Evolutionary conservation across 2,113 vertebrate genomes (phyloP).

Genomic region (Tyto alba): DNA sequence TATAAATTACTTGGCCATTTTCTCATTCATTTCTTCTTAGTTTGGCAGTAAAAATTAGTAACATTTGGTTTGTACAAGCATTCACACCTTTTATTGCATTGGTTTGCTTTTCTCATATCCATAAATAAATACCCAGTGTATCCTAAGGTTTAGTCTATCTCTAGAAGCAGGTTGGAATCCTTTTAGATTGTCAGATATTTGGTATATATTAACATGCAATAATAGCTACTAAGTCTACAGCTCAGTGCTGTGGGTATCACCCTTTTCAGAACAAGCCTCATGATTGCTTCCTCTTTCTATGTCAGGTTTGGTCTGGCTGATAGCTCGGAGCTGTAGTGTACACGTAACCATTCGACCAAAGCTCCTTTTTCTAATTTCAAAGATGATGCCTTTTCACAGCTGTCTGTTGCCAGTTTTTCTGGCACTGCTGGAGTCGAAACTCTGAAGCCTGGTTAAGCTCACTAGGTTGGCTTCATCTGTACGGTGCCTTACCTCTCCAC

Average conservation of each 20-base stretch:
- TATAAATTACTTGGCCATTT: neutral
- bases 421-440: neutral
- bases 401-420: neutral
- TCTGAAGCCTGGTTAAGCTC: neutral
- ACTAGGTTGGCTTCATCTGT: neutral
- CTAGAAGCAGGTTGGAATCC: neutral
- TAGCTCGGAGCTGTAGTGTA: neutral
- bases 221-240: neutral
- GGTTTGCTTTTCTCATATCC: neutral
- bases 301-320: neutral
- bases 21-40: neutral
- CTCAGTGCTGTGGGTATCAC: neutral
- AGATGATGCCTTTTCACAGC: neutral
- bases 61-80: neutral
- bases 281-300: neutral
- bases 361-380: neutral
- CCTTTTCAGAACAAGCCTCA: neutral
- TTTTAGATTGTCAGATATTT: neutral
- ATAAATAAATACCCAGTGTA: neutral
- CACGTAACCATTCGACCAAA: neutral
- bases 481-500: accelerated
- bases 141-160: neutral
- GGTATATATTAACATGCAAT: neutral
- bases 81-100: neutral
- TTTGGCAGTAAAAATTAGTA: neutral